These are phyloP conservation scores for Parapsyche elsis DNA, from an alignment of 1,140 invertebrate genomes.

Conservation along the genomic window DNA sequence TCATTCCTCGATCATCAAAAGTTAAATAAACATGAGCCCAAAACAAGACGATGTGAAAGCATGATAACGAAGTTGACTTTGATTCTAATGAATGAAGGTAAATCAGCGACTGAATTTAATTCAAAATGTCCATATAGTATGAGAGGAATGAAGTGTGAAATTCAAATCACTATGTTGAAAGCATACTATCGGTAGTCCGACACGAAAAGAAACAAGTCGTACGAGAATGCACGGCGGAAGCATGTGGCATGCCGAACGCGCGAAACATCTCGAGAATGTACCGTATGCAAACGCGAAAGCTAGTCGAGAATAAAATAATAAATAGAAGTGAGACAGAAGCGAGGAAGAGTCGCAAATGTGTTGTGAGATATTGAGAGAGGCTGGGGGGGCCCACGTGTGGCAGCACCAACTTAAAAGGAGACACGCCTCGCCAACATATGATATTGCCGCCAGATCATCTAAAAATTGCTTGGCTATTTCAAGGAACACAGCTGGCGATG, in stretches of 20 bases:
- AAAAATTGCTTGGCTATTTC: constrained; percentile 43
- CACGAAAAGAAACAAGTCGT: neutral
- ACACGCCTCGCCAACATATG: constrained; percentile 41
- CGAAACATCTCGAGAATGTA: constrained; percentile 7
- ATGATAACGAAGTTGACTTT: too few relatives aligned
- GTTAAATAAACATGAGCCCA: too few relatives aligned
- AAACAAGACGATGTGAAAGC: too few relatives aligned
- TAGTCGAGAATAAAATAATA: neutral
- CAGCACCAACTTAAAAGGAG: constrained; percentile 50
- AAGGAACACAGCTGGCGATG: constrained; percentile 24
- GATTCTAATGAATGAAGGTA: too few relatives aligned
- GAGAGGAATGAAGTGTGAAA: too few relatives aligned
- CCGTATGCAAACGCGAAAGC: neutral
- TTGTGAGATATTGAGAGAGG: neutral
- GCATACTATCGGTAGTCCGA: too few relatives aligned
- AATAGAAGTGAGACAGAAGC: neutral
- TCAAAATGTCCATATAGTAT: too few relatives aligned
- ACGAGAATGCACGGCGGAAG: neutral
- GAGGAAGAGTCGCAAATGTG: constrained; percentile 5
- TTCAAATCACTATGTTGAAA: too few relatives aligned
- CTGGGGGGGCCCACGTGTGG: neutral
- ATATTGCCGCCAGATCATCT: constrained; percentile 35
- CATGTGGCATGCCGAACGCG: neutral
- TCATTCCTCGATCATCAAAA: too few relatives aligned
- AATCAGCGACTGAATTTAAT: too few relatives aligned